These are phyloP conservation scores for Eupithecia centaureata DNA, from an alignment of 2,888 invertebrate genomes.

Conservation along the genomic window DNA sequence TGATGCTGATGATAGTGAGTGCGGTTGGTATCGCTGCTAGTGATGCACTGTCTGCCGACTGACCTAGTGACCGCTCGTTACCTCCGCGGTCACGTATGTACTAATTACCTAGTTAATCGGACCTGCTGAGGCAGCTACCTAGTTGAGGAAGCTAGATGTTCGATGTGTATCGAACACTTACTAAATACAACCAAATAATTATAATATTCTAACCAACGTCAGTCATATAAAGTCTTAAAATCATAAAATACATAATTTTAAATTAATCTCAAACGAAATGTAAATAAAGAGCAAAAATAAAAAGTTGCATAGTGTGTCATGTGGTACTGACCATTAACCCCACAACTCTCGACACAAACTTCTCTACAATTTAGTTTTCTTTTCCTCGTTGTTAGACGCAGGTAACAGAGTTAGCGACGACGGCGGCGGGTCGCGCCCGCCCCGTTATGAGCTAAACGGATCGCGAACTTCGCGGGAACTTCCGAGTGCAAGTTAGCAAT, in stretches of 20 bases:
- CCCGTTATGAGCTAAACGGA: slow-evolving; percentile 22
- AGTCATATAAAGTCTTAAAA: neutral
- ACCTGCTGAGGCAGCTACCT: no score
- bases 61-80: no score
- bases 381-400: neutral
- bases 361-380: neutral
- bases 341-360: neutral
- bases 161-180: no score
- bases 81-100: no score
- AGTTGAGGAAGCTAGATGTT: no score
- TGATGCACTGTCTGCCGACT: no score
- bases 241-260: neutral
- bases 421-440: slow-evolving; percentile 14
- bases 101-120: no score
- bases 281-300: neutral
- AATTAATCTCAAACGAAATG: neutral
- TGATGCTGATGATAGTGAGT: no score
- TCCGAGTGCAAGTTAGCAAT: slow-evolving; percentile 41
- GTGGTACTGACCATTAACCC: neutral
- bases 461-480: slow-evolving; percentile 27
- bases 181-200: no score
- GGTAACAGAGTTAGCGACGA: neutral
- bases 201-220: neutral
- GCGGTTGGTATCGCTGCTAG: no score
- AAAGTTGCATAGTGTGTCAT: neutral